Conservation (phyloP, 2,888 invertebrate genomes). For the Pristionchus exspectatus region DNA sequence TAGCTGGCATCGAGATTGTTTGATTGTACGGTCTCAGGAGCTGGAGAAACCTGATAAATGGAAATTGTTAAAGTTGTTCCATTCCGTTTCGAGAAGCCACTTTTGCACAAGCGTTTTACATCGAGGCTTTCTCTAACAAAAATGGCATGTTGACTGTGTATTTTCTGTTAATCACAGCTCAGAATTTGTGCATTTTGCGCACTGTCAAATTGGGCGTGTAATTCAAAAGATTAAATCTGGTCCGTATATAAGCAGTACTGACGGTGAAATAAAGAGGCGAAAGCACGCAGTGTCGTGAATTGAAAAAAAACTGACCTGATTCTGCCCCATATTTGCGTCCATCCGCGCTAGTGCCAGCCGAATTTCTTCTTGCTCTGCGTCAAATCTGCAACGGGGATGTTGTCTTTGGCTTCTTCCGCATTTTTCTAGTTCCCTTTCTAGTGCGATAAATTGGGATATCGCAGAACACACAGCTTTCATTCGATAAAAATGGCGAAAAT, state of each 20-base stretch:
- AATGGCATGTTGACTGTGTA: neutral
- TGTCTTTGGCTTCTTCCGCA: neutral
- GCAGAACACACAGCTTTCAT: too few species aligned
- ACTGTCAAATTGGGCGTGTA: too few species aligned
- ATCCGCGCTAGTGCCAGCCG: conserved; percentile 17
- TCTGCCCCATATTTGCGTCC: conserved; percentile 40
- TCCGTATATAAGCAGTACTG: too few species aligned
- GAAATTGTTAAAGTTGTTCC: neutral
- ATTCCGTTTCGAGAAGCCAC: neutral
- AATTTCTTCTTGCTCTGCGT: conserved; percentile 19
- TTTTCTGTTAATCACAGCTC: neutral
- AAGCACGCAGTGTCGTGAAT: neutral
- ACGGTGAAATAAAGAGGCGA: too few species aligned
- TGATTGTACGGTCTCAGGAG: neutral
- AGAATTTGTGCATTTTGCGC: too few species aligned
- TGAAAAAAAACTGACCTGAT: neutral
- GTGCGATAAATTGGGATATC: too few species aligned
- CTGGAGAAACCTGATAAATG: neutral
- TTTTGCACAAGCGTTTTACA: neutral
- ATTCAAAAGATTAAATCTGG: too few species aligned
- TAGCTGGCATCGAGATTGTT: neutral
- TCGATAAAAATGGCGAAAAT: too few species aligned
- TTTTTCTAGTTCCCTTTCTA: too few species aligned
- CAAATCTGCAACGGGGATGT: neutral
- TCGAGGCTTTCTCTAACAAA: too few species aligned